Evolutionary conservation across 2,797 vertebrate genomes (phyloP).

Genomic region (Sparidentex hasta): DNA sequence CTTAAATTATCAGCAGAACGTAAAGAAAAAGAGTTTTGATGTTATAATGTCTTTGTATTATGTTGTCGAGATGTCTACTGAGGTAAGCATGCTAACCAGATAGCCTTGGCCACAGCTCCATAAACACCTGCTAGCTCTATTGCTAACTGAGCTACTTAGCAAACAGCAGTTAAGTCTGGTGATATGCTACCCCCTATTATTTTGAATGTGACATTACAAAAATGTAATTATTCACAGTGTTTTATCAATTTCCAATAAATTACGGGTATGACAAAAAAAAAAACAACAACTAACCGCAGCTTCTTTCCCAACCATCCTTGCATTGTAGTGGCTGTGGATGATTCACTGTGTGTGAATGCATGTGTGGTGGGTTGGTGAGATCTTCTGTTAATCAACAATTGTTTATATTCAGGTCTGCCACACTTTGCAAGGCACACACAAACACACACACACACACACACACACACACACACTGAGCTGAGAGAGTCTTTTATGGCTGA

Average conservation of each 20-base stretch:
- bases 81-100: no score
- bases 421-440: slow-evolving; percentile 45
- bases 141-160: no score
- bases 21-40: no score
- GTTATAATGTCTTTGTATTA: no score
- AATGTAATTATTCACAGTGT: not conserved
- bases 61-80: no score
- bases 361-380: slow-evolving; percentile 36
- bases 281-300: not conserved
- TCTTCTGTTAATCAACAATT: slow-evolving; percentile 30
- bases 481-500: slow-evolving; percentile 82
- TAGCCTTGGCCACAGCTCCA: no score
- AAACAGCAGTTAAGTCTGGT: no score
- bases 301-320: not conserved
- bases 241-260: not conserved
- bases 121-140: no score
- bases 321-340: slow-evolving; percentile 12
- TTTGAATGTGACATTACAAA: no score
- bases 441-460: slow-evolving; percentile 58
- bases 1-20: no score
- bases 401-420: slow-evolving; percentile 61
- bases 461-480: slow-evolving; percentile 35
- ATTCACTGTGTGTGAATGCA: slow-evolving; percentile 1
- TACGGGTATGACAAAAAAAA: not conserved
- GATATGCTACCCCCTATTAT: no score